Evolutionary conservation across 2,113 vertebrate species (phyloP).

Genomic region (Cyanoramphus novaezelandiae): DNA sequence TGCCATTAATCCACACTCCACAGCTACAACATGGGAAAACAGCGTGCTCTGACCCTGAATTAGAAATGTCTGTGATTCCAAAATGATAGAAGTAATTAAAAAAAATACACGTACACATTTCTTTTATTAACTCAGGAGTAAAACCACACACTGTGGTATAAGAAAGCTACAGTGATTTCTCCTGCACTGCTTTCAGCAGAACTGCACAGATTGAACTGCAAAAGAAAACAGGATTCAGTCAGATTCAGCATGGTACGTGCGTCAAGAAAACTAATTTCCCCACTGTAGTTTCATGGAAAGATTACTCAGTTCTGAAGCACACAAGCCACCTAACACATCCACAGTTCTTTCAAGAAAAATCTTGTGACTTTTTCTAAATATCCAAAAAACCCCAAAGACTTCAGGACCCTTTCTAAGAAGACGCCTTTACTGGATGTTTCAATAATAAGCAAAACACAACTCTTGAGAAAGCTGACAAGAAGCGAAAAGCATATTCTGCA

Average conservation of each 20-base stretch:
- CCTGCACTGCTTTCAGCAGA: not conserved
- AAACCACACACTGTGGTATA: not conserved
- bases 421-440: not conserved
- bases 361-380: not conserved
- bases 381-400: not conserved
- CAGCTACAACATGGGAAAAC: not conserved
- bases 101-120: not conserved
- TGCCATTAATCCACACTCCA: not conserved
- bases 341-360: not conserved
- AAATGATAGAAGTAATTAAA: not conserved
- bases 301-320: not conserved
- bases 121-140: not conserved
- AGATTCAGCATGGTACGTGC: not conserved
- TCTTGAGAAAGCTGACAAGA: not conserved
- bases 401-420: not conserved
- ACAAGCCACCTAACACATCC: not conserved
- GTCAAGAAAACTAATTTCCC: not conserved
- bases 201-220: not conserved
- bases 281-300: not conserved
- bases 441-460: not conserved
- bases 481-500: not conserved
- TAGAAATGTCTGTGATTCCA: not conserved
- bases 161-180: not conserved
- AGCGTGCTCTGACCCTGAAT: not conserved
- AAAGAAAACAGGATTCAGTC: not conserved